Evolutionary conservation across 2,888 invertebrate genomes (phyloP).

Genomic region (Terebella lapidaria): DNA sequence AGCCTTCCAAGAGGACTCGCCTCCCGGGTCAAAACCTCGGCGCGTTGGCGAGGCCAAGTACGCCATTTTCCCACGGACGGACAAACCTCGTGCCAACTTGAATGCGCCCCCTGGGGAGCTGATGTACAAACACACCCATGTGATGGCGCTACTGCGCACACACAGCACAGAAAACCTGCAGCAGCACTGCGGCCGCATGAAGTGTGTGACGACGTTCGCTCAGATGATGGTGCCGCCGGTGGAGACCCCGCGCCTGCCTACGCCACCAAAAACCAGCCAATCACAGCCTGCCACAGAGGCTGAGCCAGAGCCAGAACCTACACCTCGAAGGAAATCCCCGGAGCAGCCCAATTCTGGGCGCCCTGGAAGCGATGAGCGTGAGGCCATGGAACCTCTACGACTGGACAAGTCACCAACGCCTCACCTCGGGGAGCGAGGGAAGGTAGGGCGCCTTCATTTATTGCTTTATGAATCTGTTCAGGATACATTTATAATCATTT

Average conservation of each 20-base stretch:
- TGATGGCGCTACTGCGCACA: constrained; percentile 38
- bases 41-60: constrained; percentile 36
- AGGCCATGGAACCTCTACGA: too few species aligned
- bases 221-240: constrained; percentile 28
- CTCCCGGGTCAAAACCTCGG: background rate
- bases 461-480: too few species aligned
- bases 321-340: too few species aligned
- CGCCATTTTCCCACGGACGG: constrained; percentile 45
- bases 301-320: too few species aligned
- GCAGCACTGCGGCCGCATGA: constrained; percentile 47
- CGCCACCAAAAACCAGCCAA: too few species aligned
- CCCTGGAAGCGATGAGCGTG: too few species aligned
- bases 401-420: too few species aligned
- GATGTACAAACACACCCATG: constrained; percentile 38
- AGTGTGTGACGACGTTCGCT: constrained; percentile 24
- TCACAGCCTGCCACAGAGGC: too few species aligned
- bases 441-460: too few species aligned
- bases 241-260: constrained; percentile 20
- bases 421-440: too few species aligned
- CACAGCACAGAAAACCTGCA: constrained; percentile 35
- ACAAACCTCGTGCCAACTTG: constrained; percentile 38
- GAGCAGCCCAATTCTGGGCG: too few species aligned
- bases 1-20: constrained; percentile 28
- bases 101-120: constrained; percentile 35
- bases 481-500: too few species aligned